Conservation (phyloP, 1,140 invertebrate genomes). For the Drosophila sp. region DNA sequence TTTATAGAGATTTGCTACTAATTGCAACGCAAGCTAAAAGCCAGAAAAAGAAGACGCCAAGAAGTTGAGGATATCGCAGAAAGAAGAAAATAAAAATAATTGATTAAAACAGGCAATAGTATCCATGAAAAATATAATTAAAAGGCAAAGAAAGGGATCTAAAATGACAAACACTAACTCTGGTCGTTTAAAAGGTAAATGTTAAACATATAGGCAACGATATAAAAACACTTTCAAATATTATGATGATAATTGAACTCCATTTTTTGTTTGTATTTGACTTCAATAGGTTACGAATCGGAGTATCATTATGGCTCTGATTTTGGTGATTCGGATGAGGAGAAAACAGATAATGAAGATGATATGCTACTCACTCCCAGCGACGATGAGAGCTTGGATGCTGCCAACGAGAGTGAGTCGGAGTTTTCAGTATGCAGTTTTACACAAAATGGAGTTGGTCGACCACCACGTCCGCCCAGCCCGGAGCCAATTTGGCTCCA, state of each 20-base stretch:
- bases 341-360: constrained; percentile 91
- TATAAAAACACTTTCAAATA: neutral
- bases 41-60: neutral
- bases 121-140: neutral
- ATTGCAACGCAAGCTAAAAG: constrained; percentile 1
- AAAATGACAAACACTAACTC: constrained; percentile 45
- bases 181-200: constrained; percentile 54
- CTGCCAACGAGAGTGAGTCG: constrained; percentile 91
- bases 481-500: constrained; percentile 95
- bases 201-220: constrained; percentile 7
- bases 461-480: constrained; percentile 88
- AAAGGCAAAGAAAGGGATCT: neutral
- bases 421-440: constrained; percentile 93
- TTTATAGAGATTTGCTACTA: constrained; percentile 24
- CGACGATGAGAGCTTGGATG: constrained; percentile 88
- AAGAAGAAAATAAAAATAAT: constrained; percentile 1
- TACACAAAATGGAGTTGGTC: constrained; percentile 86
- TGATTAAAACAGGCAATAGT: neutral
- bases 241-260: neutral
- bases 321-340: constrained; percentile 93
- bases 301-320: constrained; percentile 96
- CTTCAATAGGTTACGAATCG: constrained; percentile 90
- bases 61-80: neutral
- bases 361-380: constrained; percentile 87
- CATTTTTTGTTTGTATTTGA: constrained; percentile 1